phyloP scores from a whole-genome alignment of 2,888 invertebrate species.

The Fragum whitleyi region DNA sequence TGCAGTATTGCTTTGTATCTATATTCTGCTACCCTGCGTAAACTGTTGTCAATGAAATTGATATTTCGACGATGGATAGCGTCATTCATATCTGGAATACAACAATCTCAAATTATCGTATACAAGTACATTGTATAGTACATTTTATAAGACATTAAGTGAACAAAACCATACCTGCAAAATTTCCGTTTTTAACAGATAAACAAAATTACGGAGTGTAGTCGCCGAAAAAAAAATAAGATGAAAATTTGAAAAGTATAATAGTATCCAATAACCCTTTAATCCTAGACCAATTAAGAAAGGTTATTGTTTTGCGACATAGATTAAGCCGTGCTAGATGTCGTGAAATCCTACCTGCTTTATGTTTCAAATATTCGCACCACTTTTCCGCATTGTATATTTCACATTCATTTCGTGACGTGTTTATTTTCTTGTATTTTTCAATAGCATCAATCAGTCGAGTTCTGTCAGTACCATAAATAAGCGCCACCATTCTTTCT shows the following conservation, averaged over 20 bases:
- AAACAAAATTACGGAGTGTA: too few species aligned
- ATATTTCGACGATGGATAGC: constrained; percentile 51
- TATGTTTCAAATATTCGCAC: constrained; percentile 5
- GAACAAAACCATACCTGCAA: background rate
- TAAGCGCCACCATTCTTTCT: constrained; percentile 27
- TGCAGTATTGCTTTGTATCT: constrained; percentile 43
- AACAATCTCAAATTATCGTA: background rate
- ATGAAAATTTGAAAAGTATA: too few species aligned
- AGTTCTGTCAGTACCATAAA: constrained; percentile 16
- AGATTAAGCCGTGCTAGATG: too few species aligned
- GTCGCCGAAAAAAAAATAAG: too few species aligned
- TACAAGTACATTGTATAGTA: too few species aligned
- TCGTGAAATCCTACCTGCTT: background rate
- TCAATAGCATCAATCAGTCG: constrained; percentile 34
- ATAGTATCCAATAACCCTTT: too few species aligned
- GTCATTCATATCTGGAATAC: constrained; percentile 40
- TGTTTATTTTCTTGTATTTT: constrained; percentile 34
- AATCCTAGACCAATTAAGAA: too few species aligned
- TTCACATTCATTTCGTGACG: background rate
- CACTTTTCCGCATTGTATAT: constrained; percentile 4
- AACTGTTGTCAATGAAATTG: constrained; percentile 31
- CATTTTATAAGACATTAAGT: too few species aligned
- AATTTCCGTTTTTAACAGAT: background rate
- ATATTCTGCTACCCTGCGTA: constrained; percentile 33
- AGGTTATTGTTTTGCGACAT: too few species aligned